Percentiles rank a stretch among this genome's conserved stretches.
These are phyloP conservation scores for Neofelis nebulosa DNA, from an alignment of 2,113 vertebrate species.

Conservation along the genomic window DNA sequence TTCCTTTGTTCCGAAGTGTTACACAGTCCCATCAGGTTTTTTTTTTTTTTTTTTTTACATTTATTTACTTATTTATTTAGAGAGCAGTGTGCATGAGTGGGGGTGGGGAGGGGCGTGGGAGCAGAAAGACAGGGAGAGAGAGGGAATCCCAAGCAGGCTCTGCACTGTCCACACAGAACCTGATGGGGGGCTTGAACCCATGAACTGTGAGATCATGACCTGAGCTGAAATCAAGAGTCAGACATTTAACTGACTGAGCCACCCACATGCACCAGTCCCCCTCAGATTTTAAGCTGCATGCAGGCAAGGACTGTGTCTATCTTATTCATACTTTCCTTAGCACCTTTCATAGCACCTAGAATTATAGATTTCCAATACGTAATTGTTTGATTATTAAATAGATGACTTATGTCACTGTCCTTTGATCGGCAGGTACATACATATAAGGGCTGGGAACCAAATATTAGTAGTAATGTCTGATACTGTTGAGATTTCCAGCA, in stretches of 20 bases:
- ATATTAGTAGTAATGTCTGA: not conserved
- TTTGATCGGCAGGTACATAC: not conserved
- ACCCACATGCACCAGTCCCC: rapidly evolving
- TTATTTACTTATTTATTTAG: too few relatives aligned
- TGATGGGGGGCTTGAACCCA: too few relatives aligned
- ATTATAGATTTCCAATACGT: not conserved
- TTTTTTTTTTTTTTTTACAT: too few relatives aligned
- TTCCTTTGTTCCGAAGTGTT: not conserved
- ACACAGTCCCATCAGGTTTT: not conserved
- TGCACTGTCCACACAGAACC: too few relatives aligned
- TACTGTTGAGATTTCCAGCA: not conserved
- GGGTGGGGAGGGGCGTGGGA: too few relatives aligned
- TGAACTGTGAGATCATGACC: too few relatives aligned
- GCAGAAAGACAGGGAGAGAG: too few relatives aligned
- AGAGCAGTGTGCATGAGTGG: too few relatives aligned
- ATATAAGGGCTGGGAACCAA: not conserved
- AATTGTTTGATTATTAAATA: not conserved
- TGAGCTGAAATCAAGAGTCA: too few relatives aligned
- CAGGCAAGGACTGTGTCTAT: not conserved
- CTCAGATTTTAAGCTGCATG: not conserved
- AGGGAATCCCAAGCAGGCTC: too few relatives aligned
- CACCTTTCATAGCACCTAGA: not conserved
- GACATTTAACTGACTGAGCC: too few relatives aligned
- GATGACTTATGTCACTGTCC: not conserved
- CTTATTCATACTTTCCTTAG: not conserved